Base-by-base conservation (phyloP, 2,797 vertebrate genomes). In the Siniperca obscura region DNA sequence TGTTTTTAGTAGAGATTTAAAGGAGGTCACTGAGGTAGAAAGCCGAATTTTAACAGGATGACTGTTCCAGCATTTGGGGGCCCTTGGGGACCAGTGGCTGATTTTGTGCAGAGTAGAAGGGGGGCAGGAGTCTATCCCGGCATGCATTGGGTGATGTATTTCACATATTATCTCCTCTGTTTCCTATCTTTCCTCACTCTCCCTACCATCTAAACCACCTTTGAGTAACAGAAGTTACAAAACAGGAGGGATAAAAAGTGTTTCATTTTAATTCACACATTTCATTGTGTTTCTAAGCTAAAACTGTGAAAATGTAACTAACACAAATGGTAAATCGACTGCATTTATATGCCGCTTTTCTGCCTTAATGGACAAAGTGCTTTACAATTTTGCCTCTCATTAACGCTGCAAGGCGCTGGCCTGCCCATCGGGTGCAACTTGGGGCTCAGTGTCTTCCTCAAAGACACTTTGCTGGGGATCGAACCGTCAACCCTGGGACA, bases 31-130 rank as follows among this genome's bases (percentile, higher is more conserved):
- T 46, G 56, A 34, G 36, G 36, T 25, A 56, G 48, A 70, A 78
- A 34, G 21, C 44, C 8, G 0, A 10, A 74, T 55, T 74, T 55
- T 30, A 74, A 62, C 19, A 46, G 55, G 46, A 50, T 40, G 48
- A 40, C 7, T 60, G 40, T 74, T 74, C 3, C 48, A 62, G 57
- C 34, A 25, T 79, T 36, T 71, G 21, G 27, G 68, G 22, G 55
- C n/a, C 30, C 3, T 36, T 48, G 4, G 19, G 62, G 46, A 40
- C 21, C 19, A 53, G 36, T 42, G 13, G 5, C 25, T 0, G 7
- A 25, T 56, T 27, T 78, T 70, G 34, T 60, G 40, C 74, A 14
- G 30, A 70, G 16, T 25, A 53, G 25, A 62, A 38, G 7, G 44
- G 10, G 36, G n/a, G 13, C 7, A 48, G 12, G 25, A 67, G 12